Evolutionary conservation across 1,140 invertebrate genomes (phyloP).

Genomic region (Macrostomum lignano): DNA sequence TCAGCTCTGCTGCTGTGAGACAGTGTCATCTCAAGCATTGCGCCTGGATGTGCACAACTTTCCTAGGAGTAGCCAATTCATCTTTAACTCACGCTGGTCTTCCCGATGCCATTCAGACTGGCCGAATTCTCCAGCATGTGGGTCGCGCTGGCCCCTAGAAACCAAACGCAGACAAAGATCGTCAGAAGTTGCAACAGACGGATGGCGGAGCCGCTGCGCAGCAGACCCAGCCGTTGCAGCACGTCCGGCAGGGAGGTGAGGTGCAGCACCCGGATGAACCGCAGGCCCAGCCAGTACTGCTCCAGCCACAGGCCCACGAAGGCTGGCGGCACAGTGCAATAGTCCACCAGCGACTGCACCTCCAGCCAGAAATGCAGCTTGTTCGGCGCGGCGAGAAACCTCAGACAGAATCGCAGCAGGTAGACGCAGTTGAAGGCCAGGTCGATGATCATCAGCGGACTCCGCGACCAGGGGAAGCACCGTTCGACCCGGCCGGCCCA

Average conservation of each 20-base stretch:
- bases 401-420: not conserved
- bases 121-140: conserved; percentile 94
- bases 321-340: not conserved
- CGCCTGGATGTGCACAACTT: no score
- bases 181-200: conserved; percentile 85
- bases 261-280: conserved; percentile 7
- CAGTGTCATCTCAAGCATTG: no score
- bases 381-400: conserved; percentile 3
- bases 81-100: no score
- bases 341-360: not conserved
- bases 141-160: conserved; percentile 78
- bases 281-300: conserved; percentile 6
- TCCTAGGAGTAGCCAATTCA: no score
- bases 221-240: conserved; percentile 91
- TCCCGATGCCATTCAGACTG: conserved; percentile 65
- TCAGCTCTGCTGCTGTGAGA: no score
- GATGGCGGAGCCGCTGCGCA: conserved; percentile 92
- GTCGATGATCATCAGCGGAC: no score
- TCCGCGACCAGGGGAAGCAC: no score
- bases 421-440: conserved; percentile 1
- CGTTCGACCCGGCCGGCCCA: no score
- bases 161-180: conserved; percentile 88
- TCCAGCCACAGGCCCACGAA: not conserved
- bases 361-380: conserved; percentile 3
- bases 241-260: conserved; percentile 64